phyloP scores from a whole-genome alignment of 2,888 invertebrate genomes.

The Lathronympha strigana region DNA sequence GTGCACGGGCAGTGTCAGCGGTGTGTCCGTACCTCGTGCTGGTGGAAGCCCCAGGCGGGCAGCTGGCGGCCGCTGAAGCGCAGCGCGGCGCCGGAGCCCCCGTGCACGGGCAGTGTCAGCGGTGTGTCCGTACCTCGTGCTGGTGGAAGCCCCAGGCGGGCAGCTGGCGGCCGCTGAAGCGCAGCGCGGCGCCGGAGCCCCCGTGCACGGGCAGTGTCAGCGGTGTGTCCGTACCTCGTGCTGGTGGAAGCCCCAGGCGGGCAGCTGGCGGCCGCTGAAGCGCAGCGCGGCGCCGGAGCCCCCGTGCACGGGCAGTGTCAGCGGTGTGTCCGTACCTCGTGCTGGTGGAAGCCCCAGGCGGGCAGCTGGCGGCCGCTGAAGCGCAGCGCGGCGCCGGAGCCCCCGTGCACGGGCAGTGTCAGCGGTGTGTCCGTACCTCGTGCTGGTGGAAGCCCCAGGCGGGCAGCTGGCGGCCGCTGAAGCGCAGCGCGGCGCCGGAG shows the following conservation, averaged over 20 bases:
- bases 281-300: conserved; percentile 91
- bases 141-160: conserved; percentile 98
- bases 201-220: conserved; percentile 93
- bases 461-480: conserved; percentile 94
- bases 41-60: conserved; percentile 97
- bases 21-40: no score
- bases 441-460: conserved; percentile 98
- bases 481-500: conserved; percentile 91
- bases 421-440: no score
- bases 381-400: conserved; percentile 90
- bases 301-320: conserved; percentile 93
- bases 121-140: no score
- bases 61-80: conserved; percentile 95
- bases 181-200: conserved; percentile 90
- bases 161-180: conserved; percentile 94
- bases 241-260: conserved; percentile 98
- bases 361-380: conserved; percentile 95
- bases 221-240: no score
- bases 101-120: conserved; percentile 92
- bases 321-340: no score
- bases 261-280: conserved; percentile 94
- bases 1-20: conserved; percentile 93
- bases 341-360: conserved; percentile 98
- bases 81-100: conserved; percentile 90
- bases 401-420: conserved; percentile 92